Conservation (phyloP, 64 coral and sea anemone species). For the Montipora cactus region DNA sequence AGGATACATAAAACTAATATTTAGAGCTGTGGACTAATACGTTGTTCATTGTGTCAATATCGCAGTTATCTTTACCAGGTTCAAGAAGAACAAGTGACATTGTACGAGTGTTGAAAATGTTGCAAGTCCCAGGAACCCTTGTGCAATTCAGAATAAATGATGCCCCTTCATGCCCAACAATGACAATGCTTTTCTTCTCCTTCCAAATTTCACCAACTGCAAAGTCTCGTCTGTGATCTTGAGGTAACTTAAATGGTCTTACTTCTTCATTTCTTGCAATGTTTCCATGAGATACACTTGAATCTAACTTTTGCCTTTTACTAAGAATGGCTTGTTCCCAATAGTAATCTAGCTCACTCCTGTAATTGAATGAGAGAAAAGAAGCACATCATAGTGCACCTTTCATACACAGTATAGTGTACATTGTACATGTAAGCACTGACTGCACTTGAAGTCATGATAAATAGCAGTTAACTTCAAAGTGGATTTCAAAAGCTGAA, state of each 20-base stretch:
- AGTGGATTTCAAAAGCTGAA: too few relatives aligned
- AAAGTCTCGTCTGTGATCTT: constrained; percentile 54
- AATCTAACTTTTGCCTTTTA: constrained; percentile 29
- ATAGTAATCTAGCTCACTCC: background rate
- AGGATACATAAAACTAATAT: too few relatives aligned
- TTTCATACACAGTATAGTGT: too few relatives aligned
- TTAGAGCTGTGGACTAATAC: too few relatives aligned
- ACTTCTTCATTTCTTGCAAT: background rate
- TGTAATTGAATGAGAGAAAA: background rate
- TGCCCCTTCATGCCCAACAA: constrained; percentile 80
- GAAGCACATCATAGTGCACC: background rate
- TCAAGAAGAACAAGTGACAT: constrained; percentile 52
- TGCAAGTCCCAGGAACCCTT: constrained; percentile 44
- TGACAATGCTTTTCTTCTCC: constrained; percentile 84
- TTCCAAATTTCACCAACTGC: constrained; percentile 94
- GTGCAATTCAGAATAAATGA: constrained; percentile 87
- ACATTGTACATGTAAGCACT: background rate
- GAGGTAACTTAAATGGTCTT: constrained; percentile 38
- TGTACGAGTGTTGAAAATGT: constrained; percentile 68
- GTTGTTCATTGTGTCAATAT: too few relatives aligned
- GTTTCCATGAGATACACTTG: constrained; percentile 29
- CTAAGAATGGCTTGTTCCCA: constrained; percentile 19
- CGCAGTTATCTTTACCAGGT: constrained; percentile 18
- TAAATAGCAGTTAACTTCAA: too few relatives aligned
- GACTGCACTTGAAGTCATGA: background rate